These are phyloP conservation scores for Cinara cedri DNA, from an alignment of 2,888 invertebrate species.

Conservation along the genomic window DNA sequence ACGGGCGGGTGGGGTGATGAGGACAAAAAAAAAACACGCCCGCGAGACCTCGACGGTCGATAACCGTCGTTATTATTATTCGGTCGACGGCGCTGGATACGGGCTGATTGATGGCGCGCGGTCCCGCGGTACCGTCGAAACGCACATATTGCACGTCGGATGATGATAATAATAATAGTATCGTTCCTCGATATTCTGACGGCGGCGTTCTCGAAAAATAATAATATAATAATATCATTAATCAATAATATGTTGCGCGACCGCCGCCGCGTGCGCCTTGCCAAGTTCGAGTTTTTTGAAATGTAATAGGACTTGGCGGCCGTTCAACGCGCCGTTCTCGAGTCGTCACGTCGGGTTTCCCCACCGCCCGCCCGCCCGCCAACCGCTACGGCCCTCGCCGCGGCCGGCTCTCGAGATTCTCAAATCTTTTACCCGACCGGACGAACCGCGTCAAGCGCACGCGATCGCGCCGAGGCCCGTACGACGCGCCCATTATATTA, in stretches of 20 bases:
- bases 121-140: not conserved
- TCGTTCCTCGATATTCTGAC: not conserved
- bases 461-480: too few species aligned
- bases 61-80: conserved; percentile 21
- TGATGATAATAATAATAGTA: conserved; percentile 11
- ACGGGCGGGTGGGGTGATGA: too few species aligned
- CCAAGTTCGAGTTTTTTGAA: conserved; percentile 17
- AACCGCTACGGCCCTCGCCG: too few species aligned
- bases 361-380: too few species aligned
- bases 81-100: too few species aligned
- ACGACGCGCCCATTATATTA: too few species aligned
- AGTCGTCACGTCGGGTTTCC: too few species aligned
- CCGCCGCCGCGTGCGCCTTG: not conserved
- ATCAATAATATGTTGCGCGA: not conserved
- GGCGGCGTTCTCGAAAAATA: not conserved
- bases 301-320: conserved; percentile 13
- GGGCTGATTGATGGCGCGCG: not conserved
- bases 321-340: conserved; percentile 2
- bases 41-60: not conserved
- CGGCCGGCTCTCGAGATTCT: too few species aligned
- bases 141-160: too few species aligned
- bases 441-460: too few species aligned
- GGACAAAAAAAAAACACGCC: not conserved
- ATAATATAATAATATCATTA: too few species aligned
- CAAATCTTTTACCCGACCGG: too few species aligned